Conservation (phyloP, 2,113 vertebrate genomes). For the Myiopsitta monachus region DNA sequence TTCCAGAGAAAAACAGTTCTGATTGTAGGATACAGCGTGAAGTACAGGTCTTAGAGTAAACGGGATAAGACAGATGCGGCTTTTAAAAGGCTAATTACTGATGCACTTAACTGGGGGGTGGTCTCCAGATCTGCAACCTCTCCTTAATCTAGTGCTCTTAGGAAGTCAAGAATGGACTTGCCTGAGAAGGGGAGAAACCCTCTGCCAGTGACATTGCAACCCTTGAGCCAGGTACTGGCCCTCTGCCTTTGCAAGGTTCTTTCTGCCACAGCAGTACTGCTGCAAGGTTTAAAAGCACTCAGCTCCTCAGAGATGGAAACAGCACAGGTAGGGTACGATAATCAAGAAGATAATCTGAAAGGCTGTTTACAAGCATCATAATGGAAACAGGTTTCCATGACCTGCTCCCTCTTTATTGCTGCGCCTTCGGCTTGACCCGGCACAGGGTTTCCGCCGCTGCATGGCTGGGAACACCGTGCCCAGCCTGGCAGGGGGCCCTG, state of each 20-base stretch:
- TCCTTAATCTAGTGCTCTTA: not conserved
- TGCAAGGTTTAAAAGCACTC: not conserved
- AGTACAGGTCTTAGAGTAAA: not conserved
- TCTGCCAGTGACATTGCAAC: not conserved
- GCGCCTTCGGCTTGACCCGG: not conserved
- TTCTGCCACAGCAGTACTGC: not conserved
- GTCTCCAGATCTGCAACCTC: not conserved
- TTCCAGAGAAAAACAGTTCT: not conserved
- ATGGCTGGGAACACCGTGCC: not conserved
- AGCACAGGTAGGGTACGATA: not conserved
- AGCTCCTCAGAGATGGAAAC: not conserved
- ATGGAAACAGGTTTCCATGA: slow-evolving; percentile 28
- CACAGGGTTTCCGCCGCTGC: not conserved
- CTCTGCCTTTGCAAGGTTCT: not conserved
- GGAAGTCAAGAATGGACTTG: not conserved
- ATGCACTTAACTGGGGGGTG: accelerated
- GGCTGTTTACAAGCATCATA: slow-evolving; percentile 2
- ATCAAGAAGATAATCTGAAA: slow-evolving; percentile 33
- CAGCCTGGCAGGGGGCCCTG: not conserved
- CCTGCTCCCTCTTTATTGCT: not conserved
- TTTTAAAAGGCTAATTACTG: not conserved
- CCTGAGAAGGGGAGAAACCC: not conserved
- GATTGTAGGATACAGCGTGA: not conserved
- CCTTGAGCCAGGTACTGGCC: not conserved
- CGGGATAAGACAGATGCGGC: not conserved